These are phyloP conservation scores for Dusona sp. DNA, from an alignment of 2,888 invertebrate genomes.

Conservation along the genomic window DNA sequence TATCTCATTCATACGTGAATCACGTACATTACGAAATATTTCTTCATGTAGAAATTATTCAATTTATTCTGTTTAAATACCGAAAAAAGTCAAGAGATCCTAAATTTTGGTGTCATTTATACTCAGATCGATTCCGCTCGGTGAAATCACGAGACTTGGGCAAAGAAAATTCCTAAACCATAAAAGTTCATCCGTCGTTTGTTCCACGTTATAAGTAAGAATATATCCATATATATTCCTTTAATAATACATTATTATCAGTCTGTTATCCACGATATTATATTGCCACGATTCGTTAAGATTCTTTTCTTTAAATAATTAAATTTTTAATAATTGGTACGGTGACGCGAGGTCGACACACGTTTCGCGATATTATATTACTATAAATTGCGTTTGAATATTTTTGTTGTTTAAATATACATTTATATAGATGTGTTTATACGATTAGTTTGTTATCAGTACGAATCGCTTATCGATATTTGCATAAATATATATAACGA, in stretches of 20 bases:
- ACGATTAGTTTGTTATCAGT: conserved; percentile 28
- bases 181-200: conserved; percentile 49
- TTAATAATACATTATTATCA: conserved; percentile 67
- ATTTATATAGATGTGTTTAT: conserved; percentile 10
- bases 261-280: conserved; percentile 64
- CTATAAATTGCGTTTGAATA: conserved; percentile 36
- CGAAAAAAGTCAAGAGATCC: conserved; percentile 41
- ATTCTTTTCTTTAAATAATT: conserved; percentile 22
- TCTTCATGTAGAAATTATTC: neutral
- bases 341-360: conserved; percentile 36
- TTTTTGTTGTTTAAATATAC: conserved; percentile 11
- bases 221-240: conserved; percentile 24
- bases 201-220: conserved; percentile 55
- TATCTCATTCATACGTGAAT: conserved; percentile 9
- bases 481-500: conserved; percentile 45
- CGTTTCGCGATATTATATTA: conserved; percentile 35
- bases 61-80: conserved; percentile 44
- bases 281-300: conserved; percentile 44
- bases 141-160: conserved; percentile 5
- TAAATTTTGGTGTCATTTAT: conserved; percentile 11
- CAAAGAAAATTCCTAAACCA: conserved; percentile 11
- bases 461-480: conserved; percentile 46
- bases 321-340: conserved; percentile 40
- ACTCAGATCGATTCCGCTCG: neutral
- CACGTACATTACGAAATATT: conserved; percentile 58